phyloP scores from a whole-genome alignment of 2,888 invertebrate species.

The Corbicula japonica region DNA sequence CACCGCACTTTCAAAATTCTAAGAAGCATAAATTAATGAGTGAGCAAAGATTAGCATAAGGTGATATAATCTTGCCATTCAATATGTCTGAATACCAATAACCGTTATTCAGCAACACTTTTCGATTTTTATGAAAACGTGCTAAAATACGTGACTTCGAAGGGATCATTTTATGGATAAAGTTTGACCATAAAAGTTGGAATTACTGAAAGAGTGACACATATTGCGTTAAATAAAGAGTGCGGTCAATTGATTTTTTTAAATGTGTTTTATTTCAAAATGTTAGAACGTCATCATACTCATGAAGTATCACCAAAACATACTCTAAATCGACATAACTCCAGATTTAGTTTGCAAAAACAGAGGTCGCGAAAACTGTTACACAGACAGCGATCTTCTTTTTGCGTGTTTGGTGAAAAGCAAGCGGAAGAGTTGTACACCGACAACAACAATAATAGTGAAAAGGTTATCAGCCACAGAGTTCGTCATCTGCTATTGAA shows the following conservation, averaged over 20 bases:
- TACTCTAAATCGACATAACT: slow-evolving; percentile 7
- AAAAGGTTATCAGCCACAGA: slow-evolving; percentile 8
- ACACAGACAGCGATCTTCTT: slow-evolving; percentile 17
- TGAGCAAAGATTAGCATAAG: too few species aligned
- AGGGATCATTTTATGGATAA: not conserved
- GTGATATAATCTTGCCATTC: too few species aligned
- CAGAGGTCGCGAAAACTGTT: slow-evolving; percentile 36
- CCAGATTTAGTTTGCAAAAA: slow-evolving; percentile 42
- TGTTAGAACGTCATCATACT: slow-evolving; percentile 55
- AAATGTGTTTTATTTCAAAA: slow-evolving; percentile 10
- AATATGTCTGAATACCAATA: not conserved
- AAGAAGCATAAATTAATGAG: too few species aligned
- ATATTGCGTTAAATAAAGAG: not conserved
- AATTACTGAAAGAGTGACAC: not conserved
- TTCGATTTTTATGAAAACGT: not conserved
- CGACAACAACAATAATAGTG: slow-evolving; percentile 23
- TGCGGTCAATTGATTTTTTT: not conserved
- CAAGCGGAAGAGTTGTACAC: not conserved
- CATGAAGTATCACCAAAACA: slow-evolving; percentile 34
- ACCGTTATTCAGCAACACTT: not conserved
- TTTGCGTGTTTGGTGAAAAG: slow-evolving; percentile 7
- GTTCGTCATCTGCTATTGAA: slow-evolving; percentile 46
- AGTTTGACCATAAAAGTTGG: not conserved
- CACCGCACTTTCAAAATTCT: too few species aligned
- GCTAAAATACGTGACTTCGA: not conserved